phyloP scores from a whole-genome alignment of 2,797 vertebrate genomes.

The Micropoecilia bifurca region DNA sequence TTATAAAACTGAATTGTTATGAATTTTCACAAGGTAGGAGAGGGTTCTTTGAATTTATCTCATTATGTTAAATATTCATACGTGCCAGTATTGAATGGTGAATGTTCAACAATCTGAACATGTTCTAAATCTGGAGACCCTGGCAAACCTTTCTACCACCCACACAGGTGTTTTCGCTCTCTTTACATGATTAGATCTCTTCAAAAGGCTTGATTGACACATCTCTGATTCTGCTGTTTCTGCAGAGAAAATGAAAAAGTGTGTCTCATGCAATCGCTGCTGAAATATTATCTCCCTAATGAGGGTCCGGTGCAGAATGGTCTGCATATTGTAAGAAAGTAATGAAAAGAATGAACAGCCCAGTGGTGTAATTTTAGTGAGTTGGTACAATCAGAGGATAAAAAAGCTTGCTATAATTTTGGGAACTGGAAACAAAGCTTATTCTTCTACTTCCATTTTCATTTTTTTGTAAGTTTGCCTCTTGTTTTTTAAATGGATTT shows the following conservation, averaged over 20 bases:
- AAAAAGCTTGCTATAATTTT: not conserved
- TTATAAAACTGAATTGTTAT: constrained; percentile 3
- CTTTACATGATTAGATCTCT: constrained; percentile 24
- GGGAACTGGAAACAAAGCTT: not conserved
- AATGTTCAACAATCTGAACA: not conserved
- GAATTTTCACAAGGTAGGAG: not conserved
- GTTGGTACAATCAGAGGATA: constrained; percentile 2
- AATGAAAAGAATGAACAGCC: constrained; percentile 6
- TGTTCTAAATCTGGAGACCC: not conserved
- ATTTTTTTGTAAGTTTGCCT: not conserved
- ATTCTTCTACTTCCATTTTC: not conserved
- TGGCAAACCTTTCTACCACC: not conserved
- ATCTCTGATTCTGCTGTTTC: not conserved
- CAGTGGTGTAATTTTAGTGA: constrained; percentile 2
- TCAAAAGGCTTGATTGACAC: constrained; percentile 19
- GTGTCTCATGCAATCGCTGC: not conserved
- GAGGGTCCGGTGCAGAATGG: constrained; percentile 1
- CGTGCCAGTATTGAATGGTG: too few species aligned
- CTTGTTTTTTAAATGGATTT: not conserved
- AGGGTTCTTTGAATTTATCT: not conserved
- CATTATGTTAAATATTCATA: not conserved
- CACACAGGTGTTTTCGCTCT: constrained; percentile 12
- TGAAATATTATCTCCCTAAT: constrained; percentile 3
- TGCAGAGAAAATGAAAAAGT: not conserved
- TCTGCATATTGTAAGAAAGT: not conserved